Base-by-base conservation (phyloP, 1,140 invertebrate genomes). In the Rhyacophila brunnea region DNA sequence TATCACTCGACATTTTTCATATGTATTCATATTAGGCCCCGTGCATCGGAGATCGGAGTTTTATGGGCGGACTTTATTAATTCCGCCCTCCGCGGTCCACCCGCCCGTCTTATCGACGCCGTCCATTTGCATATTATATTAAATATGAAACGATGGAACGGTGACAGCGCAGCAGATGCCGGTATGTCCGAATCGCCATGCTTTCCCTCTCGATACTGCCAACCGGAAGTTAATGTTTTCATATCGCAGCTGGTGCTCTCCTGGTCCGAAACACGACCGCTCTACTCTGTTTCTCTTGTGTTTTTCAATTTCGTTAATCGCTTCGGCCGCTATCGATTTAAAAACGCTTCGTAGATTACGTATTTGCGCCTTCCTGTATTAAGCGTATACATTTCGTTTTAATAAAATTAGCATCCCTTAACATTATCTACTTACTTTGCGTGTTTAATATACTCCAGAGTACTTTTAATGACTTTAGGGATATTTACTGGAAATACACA, bases 81-180 rank as follows among this genome's bases (percentile, higher is more conserved):
- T 59, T 57, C 60, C 50, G 42, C 46, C 61, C 48, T 40, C 38
- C 20, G 14, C 10, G 18, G 23, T 13, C 14, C n/a, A 32, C 60
- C 19, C 32, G 44, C 50, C 42, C 44, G 51, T 58, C 61, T 58
- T 58, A 58, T 63, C 61, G 49, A 42, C 45, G 47, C 28, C 18
- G 32, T 9, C 51, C 51, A 64, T 60, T 63, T 58, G 50, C 57
- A 64, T 64, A 64, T 64, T 64, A 60, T 64, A 64, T 64, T 60
- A 60, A 64, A 64, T 64, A 58, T 57, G 46, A 62, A 56, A 62
- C 47, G 35, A 28, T 28, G 23, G 59, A 42, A 38, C 14, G 43
- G n/a, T 46, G 49, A 40, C 43, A 45, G 35, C 17, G 58, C 58
- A 40, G n/a, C 58, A 60, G 51, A 48, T 60, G 58, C 43, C 48